Conservation (phyloP, 2,888 invertebrate species). For the Hybos culiciformis region DNA sequence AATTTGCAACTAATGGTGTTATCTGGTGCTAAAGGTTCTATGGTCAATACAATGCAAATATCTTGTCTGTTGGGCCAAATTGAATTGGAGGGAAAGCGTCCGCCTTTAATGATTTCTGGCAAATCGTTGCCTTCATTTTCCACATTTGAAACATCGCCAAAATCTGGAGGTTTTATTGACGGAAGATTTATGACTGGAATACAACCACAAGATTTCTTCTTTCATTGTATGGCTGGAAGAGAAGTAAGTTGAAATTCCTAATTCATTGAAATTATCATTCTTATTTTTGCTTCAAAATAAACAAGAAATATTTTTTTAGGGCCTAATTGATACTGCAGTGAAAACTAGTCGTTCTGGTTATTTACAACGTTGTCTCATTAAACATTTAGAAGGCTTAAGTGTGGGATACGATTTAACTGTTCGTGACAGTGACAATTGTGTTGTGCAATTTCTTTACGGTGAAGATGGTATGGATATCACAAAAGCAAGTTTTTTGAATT, state of each 20-base stretch:
- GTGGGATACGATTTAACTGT: slow-evolving; percentile 92
- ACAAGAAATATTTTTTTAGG: slow-evolving; percentile 38
- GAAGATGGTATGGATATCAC: slow-evolving; percentile 87
- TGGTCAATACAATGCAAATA: slow-evolving; percentile 96
- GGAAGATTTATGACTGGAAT: slow-evolving; percentile 98
- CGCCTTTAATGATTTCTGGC: slow-evolving; percentile 84
- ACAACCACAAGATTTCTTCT: slow-evolving; percentile 94
- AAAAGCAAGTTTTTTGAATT: slow-evolving; percentile 70
- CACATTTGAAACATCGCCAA: slow-evolving; percentile 72
- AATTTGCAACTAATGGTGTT: slow-evolving; percentile 98
- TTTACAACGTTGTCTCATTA: slow-evolving; percentile 90
- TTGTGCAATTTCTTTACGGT: slow-evolving; percentile 88
- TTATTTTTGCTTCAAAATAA: slow-evolving; percentile 7
- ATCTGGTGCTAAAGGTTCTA: slow-evolving; percentile 97
- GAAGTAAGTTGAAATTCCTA: slow-evolving; percentile 65
- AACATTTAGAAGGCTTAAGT: slow-evolving; percentile 91
- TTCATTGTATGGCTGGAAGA: slow-evolving; percentile 99
- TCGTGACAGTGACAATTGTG: slow-evolving; percentile 81
- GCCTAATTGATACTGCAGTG: slow-evolving; percentile 98
- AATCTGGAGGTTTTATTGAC: slow-evolving; percentile 93
- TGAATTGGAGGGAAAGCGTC: slow-evolving; percentile 94
- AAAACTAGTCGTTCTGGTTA: slow-evolving; percentile 99
- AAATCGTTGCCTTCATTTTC: slow-evolving; percentile 84
- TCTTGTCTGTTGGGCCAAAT: slow-evolving; percentile 96
- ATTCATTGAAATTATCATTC: slow-evolving; percentile 1